Evolutionary conservation across 2,113 vertebrate genomes (phyloP).

Genomic region (Anser brachyrhynchus): DNA sequence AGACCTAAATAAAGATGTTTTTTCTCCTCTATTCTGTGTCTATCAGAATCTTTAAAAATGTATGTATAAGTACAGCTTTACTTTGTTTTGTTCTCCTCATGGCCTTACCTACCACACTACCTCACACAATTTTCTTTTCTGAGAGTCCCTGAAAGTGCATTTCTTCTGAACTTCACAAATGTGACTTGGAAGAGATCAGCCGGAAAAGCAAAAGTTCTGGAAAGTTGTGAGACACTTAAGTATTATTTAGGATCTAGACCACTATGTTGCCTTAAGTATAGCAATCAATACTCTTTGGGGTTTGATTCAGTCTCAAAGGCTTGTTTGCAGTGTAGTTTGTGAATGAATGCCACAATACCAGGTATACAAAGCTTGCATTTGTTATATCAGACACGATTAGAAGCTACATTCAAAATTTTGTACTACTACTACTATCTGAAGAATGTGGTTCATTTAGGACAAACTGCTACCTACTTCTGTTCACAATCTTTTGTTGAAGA

Average conservation of each 20-base stretch:
- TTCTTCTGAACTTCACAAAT: neutral
- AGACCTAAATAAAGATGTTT: neutral
- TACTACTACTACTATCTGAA: neutral
- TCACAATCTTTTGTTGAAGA: neutral
- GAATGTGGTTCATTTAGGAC: neutral
- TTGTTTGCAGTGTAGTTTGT: neutral
- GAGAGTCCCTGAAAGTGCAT: neutral
- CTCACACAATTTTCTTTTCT: neutral
- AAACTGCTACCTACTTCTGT: neutral
- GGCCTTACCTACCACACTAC: neutral
- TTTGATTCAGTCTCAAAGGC: neutral
- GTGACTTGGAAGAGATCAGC: neutral
- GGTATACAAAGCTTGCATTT: conserved; percentile 6
- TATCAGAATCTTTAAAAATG: neutral
- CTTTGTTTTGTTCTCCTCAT: neutral
- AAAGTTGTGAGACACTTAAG: neutral
- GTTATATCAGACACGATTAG: neutral
- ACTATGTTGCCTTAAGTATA: neutral
- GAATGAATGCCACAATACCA: neutral
- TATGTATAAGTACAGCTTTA: neutral
- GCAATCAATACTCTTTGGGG: neutral
- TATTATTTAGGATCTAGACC: neutral
- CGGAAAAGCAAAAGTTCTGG: conserved; percentile 18
- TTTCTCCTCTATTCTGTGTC: neutral
- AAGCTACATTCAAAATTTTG: neutral